Conservation (phyloP, 1,140 invertebrate species). For the Thaumatotibia leucotreta region DNA sequence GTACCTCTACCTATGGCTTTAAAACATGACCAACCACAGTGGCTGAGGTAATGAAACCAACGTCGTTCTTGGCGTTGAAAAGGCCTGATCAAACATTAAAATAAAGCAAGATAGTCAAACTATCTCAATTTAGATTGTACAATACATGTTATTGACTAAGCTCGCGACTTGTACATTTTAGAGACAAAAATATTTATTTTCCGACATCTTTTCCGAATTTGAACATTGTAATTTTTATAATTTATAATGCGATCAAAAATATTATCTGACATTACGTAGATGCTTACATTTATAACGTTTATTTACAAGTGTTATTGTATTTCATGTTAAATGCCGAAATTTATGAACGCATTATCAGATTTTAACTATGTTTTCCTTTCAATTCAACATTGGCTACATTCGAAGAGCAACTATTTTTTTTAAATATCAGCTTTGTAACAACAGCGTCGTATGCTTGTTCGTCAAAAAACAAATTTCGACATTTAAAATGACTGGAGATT, state of each 20-base stretch:
- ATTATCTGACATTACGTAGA: not conserved
- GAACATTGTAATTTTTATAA: too few species aligned
- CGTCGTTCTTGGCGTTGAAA: not conserved
- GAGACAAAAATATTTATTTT: conserved; percentile 29
- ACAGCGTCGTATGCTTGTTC: too few species aligned
- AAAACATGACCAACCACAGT: too few species aligned
- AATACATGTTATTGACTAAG: conserved; percentile 36
- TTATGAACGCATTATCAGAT: not conserved
- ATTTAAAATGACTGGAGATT: not conserved
- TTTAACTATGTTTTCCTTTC: too few species aligned
- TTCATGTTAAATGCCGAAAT: not conserved
- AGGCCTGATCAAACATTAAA: not conserved
- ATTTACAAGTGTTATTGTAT: not conserved
- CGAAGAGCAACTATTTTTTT: too few species aligned
- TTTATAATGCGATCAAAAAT: conserved; percentile 1
- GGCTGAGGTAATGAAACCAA: too few species aligned
- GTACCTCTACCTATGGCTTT: too few species aligned
- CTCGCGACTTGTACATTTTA: conserved; percentile 46
- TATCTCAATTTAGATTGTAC: conserved; percentile 25
- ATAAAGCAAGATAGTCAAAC: conserved; percentile 19
- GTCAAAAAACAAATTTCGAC: not conserved
- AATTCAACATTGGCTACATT: too few species aligned
- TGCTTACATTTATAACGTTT: not conserved
- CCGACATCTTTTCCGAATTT: not conserved
- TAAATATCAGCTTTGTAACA: not conserved